Base-by-base conservation (phyloP, 2,797 vertebrate species). In the Schizopygopsis malacanthus region DNA sequence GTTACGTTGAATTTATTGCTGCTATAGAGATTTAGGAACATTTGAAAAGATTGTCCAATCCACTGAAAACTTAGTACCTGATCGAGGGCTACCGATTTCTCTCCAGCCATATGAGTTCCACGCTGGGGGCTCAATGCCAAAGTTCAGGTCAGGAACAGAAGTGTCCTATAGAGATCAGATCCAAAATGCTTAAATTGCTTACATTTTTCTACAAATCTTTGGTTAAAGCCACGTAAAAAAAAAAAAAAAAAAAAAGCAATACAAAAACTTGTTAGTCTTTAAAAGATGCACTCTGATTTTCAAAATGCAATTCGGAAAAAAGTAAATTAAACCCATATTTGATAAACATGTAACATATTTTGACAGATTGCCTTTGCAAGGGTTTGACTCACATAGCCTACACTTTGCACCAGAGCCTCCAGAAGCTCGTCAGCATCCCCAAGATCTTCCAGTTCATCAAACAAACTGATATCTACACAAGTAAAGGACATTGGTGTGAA, bases 391-490 rank as follows among this genome's bases (percentile, higher is more conserved):
- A 96, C 96, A 78, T 94, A 96, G 54, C 75, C 90, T 56, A 94
- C 92, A 52, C 93, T 93, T 84, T 91, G 90, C 65, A 85, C 83
- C 72, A 95, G 79, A 54, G 94, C 94, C 63, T 94, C 86, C 4
- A 96, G 92, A 41, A 96, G 70, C 47, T 96, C 96, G 20, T 95
- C 95, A 28, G 94, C 92, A 89, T 96, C 96, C 84, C 94, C 94
- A 78, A 98, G 90, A 89, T 95, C 93, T 63, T 94, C 94, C 75
- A 98, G 93, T 89, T 98, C 97, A 94, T 97, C 97, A 85, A 99
- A 98, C 88, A 98, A 91, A 88, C 95, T 94, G 28, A 97, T 94
- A 88, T 97, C 98, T 99, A 89, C 33, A 85, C 76, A 28, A 84
- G 20, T 87, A 88, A 70, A 86, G 84, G 11, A n/a, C 67, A 37